Base-by-base conservation (phyloP, 2,113 vertebrate genomes). In the Eurystomus gularis region DNA sequence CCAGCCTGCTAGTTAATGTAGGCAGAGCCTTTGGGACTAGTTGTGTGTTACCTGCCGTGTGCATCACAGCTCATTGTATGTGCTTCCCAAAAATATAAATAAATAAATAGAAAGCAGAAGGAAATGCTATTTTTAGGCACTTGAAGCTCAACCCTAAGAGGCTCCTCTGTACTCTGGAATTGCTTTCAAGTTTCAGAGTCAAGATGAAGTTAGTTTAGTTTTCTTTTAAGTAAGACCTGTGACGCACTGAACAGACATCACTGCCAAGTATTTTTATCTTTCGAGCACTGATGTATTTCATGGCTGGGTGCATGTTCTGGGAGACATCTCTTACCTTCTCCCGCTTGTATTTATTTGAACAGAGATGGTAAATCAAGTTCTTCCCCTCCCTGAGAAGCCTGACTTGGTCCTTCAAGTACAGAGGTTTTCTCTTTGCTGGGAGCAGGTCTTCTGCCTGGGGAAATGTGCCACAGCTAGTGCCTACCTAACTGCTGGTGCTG, bases 121-220 rank as follows among this genome's bases (percentile, higher is more conserved):
- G 18, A 2, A 5, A 33, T 11, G 11, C 23, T 85, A 25, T 28
- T 82, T 88, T 92, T 46, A 69, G 52, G 17, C 11, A 35, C 10
- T 62, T 92, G 44, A 61, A 86, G 5, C 48, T 91, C 44, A 81
- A 0, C 16, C 60, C 23, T 52, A 55, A 61, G 54, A 52, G 12
- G 15, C 10, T 79, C 3, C 35, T 94, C 28, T 71, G 18, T 40
- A 65, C 80, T 19, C 15, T 82, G 48, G 29, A 37, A n/a, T 33
- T 51, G 25, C 44, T 88, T 90, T 91, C 40, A 86, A 64, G 65
- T 82, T 93, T 87, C n/a, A 54, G 44, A 87, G 39, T 70, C 49
- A 77, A 61, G 58, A 72, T 31, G 49, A 55, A 11, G 7, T 66
- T 77, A 20, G 9, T 79, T 58, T 71, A 16, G 2, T 69, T 88